phyloP scores from a whole-genome alignment of 2,888 invertebrate species.

The Lasioglossum leucozonium region DNA sequence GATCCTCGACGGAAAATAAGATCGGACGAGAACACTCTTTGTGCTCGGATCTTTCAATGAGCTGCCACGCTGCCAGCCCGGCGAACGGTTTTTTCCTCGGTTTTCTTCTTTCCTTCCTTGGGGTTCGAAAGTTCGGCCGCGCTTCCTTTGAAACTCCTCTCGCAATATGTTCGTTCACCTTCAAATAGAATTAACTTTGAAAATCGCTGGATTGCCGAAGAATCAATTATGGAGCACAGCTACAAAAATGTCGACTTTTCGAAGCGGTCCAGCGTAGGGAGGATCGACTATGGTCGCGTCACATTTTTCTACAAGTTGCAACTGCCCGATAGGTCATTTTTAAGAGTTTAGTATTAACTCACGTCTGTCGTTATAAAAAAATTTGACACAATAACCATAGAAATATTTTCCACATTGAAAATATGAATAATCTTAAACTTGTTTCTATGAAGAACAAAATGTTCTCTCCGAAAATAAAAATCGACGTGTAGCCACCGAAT shows the following conservation, averaged over 20 bases:
- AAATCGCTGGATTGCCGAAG: not conserved
- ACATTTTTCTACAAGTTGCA: not conserved
- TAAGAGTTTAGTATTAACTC: not conserved
- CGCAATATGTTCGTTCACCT: not conserved
- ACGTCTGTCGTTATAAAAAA: no score
- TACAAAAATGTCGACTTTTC: not conserved
- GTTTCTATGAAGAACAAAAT: no score
- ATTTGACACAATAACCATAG: no score
- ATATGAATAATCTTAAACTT: no score
- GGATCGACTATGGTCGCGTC: no score
- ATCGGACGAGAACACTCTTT: slow-evolving; percentile 28
- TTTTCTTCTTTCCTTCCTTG: not conserved
- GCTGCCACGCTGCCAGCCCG: no score
- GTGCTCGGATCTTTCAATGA: slow-evolving; percentile 21
- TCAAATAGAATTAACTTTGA: not conserved
- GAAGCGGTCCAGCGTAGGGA: not conserved
- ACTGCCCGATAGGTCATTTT: not conserved
- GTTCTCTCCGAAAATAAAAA: not conserved
- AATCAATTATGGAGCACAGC: not conserved
- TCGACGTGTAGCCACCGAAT: not conserved
- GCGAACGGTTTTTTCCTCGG: slow-evolving; percentile 4
- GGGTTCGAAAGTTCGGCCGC: not conserved
- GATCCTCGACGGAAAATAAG: slow-evolving; percentile 28
- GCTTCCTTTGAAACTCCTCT: not conserved
- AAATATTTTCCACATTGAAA: not conserved